These are phyloP conservation scores for Varecia variegata DNA, from an alignment of 2,797 vertebrate genomes.

Conservation along the genomic window DNA sequence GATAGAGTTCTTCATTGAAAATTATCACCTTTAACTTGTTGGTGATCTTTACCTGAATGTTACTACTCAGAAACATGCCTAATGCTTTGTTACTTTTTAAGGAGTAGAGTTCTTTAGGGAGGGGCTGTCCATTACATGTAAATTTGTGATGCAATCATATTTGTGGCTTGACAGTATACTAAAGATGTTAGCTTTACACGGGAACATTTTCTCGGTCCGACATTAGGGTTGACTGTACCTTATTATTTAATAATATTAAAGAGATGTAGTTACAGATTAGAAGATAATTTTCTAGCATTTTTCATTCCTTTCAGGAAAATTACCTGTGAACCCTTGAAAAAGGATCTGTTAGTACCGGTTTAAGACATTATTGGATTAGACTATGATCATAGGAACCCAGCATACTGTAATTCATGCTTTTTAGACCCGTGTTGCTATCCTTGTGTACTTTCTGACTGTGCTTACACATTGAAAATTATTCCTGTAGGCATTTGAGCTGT, in stretches of 20 bases:
- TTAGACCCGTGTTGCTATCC: not conserved
- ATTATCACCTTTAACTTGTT: not conserved
- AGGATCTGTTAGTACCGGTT: not conserved
- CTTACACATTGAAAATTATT: not conserved
- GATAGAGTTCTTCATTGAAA: not conserved
- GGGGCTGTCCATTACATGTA: not conserved
- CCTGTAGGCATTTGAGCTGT: not conserved
- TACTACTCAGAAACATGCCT: not conserved
- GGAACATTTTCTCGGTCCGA: not conserved
- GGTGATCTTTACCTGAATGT: not conserved
- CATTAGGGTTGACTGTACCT: not conserved
- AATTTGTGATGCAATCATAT: not conserved
- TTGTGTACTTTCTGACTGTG: not conserved
- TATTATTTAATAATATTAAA: conserved; percentile 16
- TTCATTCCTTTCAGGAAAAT: conserved; percentile 24
- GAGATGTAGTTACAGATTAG: not conserved
- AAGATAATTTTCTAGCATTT: not conserved
- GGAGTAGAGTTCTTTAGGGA: not conserved
- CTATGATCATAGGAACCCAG: not conserved
- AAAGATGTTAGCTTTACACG: not conserved
- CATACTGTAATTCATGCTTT: not conserved
- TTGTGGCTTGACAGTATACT: not conserved
- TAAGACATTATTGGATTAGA: not conserved
- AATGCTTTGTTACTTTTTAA: conserved; percentile 14
- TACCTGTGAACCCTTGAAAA: not conserved